Base-by-base conservation (phyloP, 30 jellyfish, hydroid and myxozoan species). In the Hydra vulgaris region DNA sequence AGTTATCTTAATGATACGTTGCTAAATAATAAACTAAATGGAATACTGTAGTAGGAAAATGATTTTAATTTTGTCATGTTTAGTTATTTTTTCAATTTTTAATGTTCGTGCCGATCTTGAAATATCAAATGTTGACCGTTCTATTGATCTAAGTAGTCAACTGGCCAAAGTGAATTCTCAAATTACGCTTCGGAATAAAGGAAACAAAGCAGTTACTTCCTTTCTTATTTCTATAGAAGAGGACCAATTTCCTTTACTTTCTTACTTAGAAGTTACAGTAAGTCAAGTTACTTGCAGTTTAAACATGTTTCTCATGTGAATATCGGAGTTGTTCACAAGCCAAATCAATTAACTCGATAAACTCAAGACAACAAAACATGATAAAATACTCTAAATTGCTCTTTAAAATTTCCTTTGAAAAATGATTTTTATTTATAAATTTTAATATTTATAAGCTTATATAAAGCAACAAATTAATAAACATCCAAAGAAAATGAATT, bases 111-210 rank as follows among this genome's bases (percentile, higher is more conserved):
- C 88, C 55, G 87, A 90, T 21, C 24, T 90, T 52, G 54, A 71
- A 54, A 77, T 90, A 26, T 72, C 70, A 61, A 90, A 90, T 81
- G 97, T 77, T 1, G 89, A 76, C 24, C 83, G 97, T 73, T 77
- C 97, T 18, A 85, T 90, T 40, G 97, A 90, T 80, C 77, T 84
- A 17, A 76, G 94, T 7, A 54, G 95, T 19, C 97, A 90, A 81
- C 82, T 90, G 72, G 95, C 89, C 0, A 90, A 79, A 86, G 89
- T 90, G 53, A 56, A 23, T 66, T 19, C 73, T 26, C 95, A 90
- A 21, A 22, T 90, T 21, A 54, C 95, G 24, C 56, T 90, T 20
- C 88, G 77, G 68, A 90, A 90, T 73, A 80, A 82, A 25, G 97
- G 94, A 15, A 19, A 83, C 18, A 74, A 70, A 15, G 55, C 82